Base-by-base conservation (phyloP, 2,113 vertebrate genomes). In the Atherinomorus stipes region DNA sequence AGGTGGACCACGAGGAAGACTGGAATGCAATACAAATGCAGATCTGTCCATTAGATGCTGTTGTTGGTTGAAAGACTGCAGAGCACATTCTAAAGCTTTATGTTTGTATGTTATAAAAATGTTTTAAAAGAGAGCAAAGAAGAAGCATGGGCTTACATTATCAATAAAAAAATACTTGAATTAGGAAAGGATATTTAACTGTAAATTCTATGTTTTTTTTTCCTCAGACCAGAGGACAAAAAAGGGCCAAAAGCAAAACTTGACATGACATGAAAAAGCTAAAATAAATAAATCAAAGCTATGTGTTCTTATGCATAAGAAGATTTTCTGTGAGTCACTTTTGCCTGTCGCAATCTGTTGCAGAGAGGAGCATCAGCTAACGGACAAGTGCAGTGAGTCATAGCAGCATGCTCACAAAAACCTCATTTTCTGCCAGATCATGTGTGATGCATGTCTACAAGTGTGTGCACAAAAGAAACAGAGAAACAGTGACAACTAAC, bases 331-430 rank as follows among this genome's bases (percentile, higher is more conserved):
- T 64, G 70, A 82, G 65, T 78, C 11, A 11, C 60, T 76, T 54
- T 76, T 15, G 44, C 50, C 65, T 77, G 59, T 81, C 25, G 4
- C 78, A 58, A 83, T 69, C 23, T 44, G 60, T 66, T 72, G 65
- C 8, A 11, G 74, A 67, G 25, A 44, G 58, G 19, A 77, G 42
- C 65, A 19, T 66, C 58, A 54, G 75, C 80, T 81, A 63, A 80
- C 73, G 59, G 81, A 77, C 76, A 69, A 72, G 62, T 23, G 73
- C 45, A 66, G 74, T 89, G 88, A 89, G 78, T 89, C 88, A 91
- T 84, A 52, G 59, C 62, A 37, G 71, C 74, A 57, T 38, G 47
- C 62, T 76, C 68, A 74, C 69, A 74, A 84, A 52, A 71, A 75
- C 45, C 64, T 54, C 37, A 50, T 71, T 85, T 83, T 81, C 52